A percentile compares a stretch with the other conserved stretches of the same genome.
Conservation (phyloP, 2,797 vertebrate species). For the Macropus fuliginosus region DNA sequence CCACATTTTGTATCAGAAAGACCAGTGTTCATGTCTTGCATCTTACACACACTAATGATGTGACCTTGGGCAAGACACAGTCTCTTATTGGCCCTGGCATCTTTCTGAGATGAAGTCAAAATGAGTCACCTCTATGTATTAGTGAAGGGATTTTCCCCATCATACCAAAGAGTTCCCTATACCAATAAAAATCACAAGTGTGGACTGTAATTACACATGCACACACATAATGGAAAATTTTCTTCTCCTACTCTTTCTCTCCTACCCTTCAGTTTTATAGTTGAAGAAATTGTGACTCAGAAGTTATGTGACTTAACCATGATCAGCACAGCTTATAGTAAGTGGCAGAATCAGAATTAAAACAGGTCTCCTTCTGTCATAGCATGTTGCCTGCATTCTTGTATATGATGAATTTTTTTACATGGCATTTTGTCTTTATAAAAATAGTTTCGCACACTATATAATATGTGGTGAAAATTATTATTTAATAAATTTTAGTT, state of each 20-base stretch:
- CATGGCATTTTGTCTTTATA: not conserved
- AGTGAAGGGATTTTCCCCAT: not conserved
- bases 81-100: not conserved
- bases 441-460: not conserved
- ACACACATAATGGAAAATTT: not conserved
- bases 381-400: not conserved
- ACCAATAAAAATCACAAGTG: not conserved
- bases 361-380: not conserved
- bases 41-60: not conserved
- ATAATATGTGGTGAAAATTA: not conserved
- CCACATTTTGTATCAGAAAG: not conserved
- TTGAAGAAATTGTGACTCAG: not conserved
- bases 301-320: not conserved
- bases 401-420: not conserved
- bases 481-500: slow-evolving; percentile 16
- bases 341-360: not conserved
- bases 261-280: not conserved
- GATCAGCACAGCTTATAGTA: not conserved
- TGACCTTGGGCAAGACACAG: not conserved
- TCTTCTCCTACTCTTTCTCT: not conserved
- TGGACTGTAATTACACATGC: not conserved
- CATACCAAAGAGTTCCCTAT: not conserved
- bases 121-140: not conserved
- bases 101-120: not conserved
- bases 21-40: not conserved